Evolutionary conservation across 53 echinoderm and acorn worm genomes (phyloP).

Genomic region (Crossaster papposus): DNA sequence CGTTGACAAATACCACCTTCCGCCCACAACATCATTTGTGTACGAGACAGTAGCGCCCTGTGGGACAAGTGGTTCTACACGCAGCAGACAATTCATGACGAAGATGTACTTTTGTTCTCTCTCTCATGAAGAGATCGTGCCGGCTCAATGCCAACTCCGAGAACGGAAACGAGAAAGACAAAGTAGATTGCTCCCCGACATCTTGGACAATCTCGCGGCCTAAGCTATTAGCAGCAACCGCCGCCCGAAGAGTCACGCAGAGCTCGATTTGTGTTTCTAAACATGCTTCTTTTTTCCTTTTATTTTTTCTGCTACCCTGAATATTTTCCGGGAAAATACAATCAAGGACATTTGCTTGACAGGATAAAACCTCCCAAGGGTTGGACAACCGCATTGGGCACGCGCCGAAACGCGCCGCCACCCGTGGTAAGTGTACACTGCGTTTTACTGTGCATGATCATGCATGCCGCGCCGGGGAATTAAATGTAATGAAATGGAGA

Average conservation of each 20-base stretch:
- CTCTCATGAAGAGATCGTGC: background rate
- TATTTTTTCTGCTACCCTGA: background rate
- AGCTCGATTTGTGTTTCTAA: background rate
- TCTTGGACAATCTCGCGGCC: too few relatives aligned
- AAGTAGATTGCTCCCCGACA: background rate
- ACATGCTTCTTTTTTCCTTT: too few relatives aligned
- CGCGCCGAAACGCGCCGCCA: background rate
- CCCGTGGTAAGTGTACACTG: background rate
- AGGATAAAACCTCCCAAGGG: background rate
- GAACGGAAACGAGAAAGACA: background rate
- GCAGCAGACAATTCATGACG: background rate
- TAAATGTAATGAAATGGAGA: background rate
- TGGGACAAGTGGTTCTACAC: background rate
- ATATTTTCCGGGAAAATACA: background rate
- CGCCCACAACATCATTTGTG: background rate
- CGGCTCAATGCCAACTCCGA: background rate
- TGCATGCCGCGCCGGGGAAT: background rate
- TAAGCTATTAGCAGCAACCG: background rate
- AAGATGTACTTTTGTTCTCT: background rate
- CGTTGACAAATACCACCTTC: background rate
- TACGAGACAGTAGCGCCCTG: background rate
- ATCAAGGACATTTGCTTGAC: background rate
- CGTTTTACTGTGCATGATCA: background rate
- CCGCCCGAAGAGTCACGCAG: background rate
- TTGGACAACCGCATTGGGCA: background rate